These are phyloP conservation scores for Anguilla marmorata DNA, from an alignment of 2,797 vertebrate species.

Conservation along the genomic window DNA sequence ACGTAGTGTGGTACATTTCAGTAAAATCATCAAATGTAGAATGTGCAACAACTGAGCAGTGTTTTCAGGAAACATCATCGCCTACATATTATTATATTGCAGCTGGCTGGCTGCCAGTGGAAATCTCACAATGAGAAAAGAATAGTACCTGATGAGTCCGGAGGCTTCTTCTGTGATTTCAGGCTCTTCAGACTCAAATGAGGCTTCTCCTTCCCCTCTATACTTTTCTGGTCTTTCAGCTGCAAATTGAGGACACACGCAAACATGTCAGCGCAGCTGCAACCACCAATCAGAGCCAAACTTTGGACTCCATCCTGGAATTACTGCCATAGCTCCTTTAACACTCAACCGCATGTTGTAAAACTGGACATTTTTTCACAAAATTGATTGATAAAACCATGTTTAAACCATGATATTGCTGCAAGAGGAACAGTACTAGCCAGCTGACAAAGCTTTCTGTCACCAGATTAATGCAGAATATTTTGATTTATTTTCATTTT, in stretches of 20 bases:
- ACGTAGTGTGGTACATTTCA: neutral
- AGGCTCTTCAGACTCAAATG: constrained; percentile 65
- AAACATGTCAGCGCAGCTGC: neutral
- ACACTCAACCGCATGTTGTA: neutral
- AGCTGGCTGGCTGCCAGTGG: neutral
- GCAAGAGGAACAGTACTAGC: too few species aligned
- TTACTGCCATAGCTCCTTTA: neutral
- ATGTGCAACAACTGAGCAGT: neutral
- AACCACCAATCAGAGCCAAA: constrained; percentile 1
- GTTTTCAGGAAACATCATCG: neutral
- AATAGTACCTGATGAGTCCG: constrained; percentile 77
- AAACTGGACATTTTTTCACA: neutral
- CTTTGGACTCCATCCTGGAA: neutral
- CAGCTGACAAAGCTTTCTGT: too few species aligned
- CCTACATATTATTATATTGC: neutral
- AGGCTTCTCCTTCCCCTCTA: constrained; percentile 73
- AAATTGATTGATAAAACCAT: neutral
- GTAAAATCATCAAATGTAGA: neutral
- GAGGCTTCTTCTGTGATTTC: constrained; percentile 75
- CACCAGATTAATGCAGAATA: neutral
- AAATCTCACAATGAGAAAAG: neutral
- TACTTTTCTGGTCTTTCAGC: constrained; percentile 71
- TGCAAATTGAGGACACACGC: constrained; percentile 49
- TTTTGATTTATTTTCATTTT: neutral
- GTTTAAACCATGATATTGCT: too few species aligned